Conservation (phyloP, 2,888 invertebrate genomes). For the Cephus runcator region DNA sequence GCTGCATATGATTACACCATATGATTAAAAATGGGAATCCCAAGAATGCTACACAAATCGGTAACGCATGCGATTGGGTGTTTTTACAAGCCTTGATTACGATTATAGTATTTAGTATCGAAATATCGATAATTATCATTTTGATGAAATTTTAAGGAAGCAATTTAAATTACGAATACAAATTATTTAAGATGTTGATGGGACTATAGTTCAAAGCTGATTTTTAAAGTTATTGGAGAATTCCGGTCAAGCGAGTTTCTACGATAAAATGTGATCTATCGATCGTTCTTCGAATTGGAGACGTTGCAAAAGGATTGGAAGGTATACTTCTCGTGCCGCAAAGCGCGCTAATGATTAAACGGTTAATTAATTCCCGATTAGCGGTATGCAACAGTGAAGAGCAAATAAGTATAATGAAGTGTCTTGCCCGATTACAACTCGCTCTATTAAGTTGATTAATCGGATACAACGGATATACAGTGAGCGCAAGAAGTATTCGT, state of each 20-base stretch:
- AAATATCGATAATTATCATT: not conserved
- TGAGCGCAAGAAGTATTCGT: too few species aligned
- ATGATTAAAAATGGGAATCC: not conserved
- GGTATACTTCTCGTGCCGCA: not conserved
- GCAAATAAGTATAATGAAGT: constrained; percentile 53
- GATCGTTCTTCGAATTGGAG: not conserved
- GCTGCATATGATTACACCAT: not conserved
- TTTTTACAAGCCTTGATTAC: too few species aligned
- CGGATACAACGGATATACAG: constrained; percentile 50
- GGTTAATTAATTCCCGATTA: constrained; percentile 56
- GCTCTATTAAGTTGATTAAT: constrained; percentile 53
- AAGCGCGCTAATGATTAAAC: constrained; percentile 44
- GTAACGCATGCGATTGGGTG: too few species aligned
- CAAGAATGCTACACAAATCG: not conserved
- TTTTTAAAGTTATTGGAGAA: not conserved
- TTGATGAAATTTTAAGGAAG: not conserved
- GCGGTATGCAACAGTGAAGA: constrained; percentile 44
- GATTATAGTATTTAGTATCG: not conserved
- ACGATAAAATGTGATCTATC: not conserved
- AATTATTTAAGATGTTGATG: not conserved
- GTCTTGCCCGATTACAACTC: constrained; percentile 50
- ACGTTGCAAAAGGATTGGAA: not conserved
- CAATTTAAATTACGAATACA: not conserved
- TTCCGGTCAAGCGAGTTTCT: not conserved
- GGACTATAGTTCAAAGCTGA: not conserved